Evolutionary conservation across 2,888 invertebrate species (phyloP).

Genomic region (Phortica magna): DNA sequence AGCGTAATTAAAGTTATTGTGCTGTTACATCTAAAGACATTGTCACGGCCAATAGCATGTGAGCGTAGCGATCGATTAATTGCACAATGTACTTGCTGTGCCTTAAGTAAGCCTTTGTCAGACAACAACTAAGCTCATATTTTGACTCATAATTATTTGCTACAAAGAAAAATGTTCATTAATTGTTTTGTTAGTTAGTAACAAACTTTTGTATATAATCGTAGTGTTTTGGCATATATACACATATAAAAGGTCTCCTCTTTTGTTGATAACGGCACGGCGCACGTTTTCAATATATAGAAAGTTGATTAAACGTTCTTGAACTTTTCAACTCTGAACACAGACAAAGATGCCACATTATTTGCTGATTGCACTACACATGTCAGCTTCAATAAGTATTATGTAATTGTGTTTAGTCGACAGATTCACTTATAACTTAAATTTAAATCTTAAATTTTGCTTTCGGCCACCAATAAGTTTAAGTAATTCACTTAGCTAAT

Average conservation of each 20-base stretch:
- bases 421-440: not conserved
- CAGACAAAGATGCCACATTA: not conserved
- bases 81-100: not conserved
- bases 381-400: too few relatives aligned
- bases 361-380: too few relatives aligned
- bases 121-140: too few relatives aligned
- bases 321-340: not conserved
- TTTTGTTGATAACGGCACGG: too few relatives aligned
- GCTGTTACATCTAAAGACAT: conserved; percentile 16
- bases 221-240: not conserved
- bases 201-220: too few relatives aligned
- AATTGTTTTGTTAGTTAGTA: too few relatives aligned
- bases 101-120: not conserved
- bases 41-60: conserved; percentile 27
- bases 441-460: not conserved
- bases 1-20: conserved; percentile 23
- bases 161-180: too few relatives aligned
- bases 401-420: too few relatives aligned
- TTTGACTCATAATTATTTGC: too few relatives aligned
- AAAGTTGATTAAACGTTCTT: conserved; percentile 7
- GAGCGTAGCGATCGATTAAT: not conserved
- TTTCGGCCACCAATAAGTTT: not conserved
- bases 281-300: conserved; percentile 3
- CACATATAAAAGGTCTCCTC: too few relatives aligned
- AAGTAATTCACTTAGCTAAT: conserved; percentile 27